phyloP scores from a whole-genome alignment of 30 jellyfish, hydroid and myxozoan genomes.

The Aurelia aurita region DNA sequence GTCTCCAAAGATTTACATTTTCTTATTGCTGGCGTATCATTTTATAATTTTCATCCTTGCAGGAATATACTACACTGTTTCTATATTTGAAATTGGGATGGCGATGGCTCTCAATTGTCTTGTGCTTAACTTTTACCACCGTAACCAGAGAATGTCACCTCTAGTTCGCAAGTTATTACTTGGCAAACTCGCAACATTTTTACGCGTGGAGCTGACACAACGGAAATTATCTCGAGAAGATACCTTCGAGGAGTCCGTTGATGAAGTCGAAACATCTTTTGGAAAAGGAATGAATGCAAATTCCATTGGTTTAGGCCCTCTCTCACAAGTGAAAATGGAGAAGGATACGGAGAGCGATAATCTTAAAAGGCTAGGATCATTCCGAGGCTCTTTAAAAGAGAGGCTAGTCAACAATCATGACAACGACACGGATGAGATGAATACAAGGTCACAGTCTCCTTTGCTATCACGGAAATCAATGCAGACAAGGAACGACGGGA shows the following conservation, averaged over 20 bases:
- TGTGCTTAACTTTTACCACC: conserved; percentile 85
- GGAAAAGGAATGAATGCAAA: conserved; percentile 23
- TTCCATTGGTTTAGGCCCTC: conserved; percentile 26
- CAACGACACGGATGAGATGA: conserved; percentile 37
- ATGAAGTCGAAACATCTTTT: conserved; percentile 45
- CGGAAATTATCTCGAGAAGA: conserved; percentile 14
- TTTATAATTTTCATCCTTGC: not conserved
- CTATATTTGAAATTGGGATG: conserved; percentile 96
- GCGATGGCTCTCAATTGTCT: conserved; percentile 92
- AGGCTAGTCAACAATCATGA: conserved; percentile 42
- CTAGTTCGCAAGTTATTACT: conserved; percentile 83
- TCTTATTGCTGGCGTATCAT: no score
- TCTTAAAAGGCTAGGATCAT: conserved; percentile 48
- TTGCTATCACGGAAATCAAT: conserved; percentile 13
- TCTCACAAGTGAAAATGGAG: conserved; percentile 32
- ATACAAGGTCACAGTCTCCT: conserved; percentile 26
- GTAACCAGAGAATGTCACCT: conserved; percentile 90
- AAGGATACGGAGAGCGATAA: conserved; percentile 31
- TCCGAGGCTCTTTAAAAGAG: conserved; percentile 63
- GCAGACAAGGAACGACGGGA: conserved; percentile 36
- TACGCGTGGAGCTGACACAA: conserved; percentile 72
- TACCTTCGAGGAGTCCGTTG: conserved; percentile 25
- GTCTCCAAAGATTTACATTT: no score
- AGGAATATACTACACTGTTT: conserved; percentile 95
- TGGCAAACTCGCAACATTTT: conserved; percentile 72